These are phyloP conservation scores for Anagrus nilaparvatae DNA, from an alignment of 1,140 invertebrate species.

Conservation along the genomic window DNA sequence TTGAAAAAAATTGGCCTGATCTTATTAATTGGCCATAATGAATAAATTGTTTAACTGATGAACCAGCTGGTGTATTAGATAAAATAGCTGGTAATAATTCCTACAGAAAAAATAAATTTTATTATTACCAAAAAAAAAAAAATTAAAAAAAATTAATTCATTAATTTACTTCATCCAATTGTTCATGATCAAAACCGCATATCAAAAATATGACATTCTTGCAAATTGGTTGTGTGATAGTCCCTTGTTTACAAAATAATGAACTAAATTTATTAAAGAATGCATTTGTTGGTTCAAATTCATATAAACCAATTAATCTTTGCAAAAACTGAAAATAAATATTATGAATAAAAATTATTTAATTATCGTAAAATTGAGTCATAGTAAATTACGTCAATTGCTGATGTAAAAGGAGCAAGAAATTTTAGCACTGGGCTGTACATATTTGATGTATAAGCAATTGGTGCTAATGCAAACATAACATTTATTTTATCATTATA, in stretches of 20 bases:
- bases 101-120: background rate
- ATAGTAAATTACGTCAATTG: constrained; percentile 13
- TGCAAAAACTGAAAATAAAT: constrained; percentile 11
- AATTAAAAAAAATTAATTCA: constrained; percentile 3
- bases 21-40: background rate
- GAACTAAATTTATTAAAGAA: constrained; percentile 34
- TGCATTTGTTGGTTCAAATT: constrained; percentile 41
- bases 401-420: background rate
- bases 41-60: too few relatives aligned
- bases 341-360: background rate
- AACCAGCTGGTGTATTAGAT: background rate
- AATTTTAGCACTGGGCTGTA: constrained; percentile 10
- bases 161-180: constrained; percentile 37
- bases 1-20: too few relatives aligned
- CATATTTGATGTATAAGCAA: constrained; percentile 28
- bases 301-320: constrained; percentile 38
- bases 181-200: constrained; percentile 41
- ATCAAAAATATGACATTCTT: constrained; percentile 48
- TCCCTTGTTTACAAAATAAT: constrained; percentile 39
- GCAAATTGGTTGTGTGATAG: constrained; percentile 41
- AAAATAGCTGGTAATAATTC: background rate
- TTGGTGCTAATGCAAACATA: constrained; percentile 45
- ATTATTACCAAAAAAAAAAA: background rate
- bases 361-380: constrained; percentile 1
- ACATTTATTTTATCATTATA: constrained; percentile 44